phyloP scores from a whole-genome alignment of 2,113 vertebrate species.

The Pteruthius melanotis region DNA sequence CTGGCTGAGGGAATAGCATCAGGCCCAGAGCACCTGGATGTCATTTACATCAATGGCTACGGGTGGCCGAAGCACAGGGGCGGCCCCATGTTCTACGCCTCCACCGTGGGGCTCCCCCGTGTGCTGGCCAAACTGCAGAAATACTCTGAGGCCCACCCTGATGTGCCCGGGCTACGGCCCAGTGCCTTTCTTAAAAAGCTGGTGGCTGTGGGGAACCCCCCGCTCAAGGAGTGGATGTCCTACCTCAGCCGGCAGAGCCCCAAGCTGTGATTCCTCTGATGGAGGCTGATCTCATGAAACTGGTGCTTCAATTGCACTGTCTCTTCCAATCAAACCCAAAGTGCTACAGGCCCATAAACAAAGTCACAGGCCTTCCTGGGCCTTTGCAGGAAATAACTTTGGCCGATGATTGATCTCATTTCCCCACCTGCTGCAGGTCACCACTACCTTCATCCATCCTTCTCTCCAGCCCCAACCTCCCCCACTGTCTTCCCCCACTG shows the following conservation, averaged over 20 bases:
- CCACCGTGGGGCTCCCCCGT: conserved; percentile 76
- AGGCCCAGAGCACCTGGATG: conserved; percentile 86
- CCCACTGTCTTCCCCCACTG: not conserved
- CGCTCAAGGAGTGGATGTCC: conserved; percentile 81
- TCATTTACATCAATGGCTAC: conserved; percentile 87
- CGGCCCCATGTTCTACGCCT: conserved; percentile 91
- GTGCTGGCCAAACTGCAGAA: conserved; percentile 82
- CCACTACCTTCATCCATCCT: not conserved
- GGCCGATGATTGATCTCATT: not conserved
- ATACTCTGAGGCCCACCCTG: conserved; percentile 77
- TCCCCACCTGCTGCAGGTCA: not conserved
- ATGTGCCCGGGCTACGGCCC: conserved; percentile 81
- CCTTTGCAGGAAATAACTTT: not conserved
- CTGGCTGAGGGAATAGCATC: conserved; percentile 85
- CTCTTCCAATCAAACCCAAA: not conserved
- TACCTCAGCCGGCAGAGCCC: conserved; percentile 58
- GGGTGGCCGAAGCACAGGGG: conserved; percentile 87
- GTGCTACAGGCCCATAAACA: not conserved
- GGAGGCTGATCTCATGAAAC: not conserved
- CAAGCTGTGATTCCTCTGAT: conserved; percentile 74
- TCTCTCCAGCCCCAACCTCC: not conserved
- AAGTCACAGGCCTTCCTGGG: not conserved
- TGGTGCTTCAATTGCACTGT: not conserved
- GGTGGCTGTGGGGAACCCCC: conserved; percentile 81
- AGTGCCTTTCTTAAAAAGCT: conserved; percentile 81